A percentile compares a stretch with the other conserved stretches of the same genome.
Conservation (phyloP, 1,140 invertebrate genomes). For the Intoshia linei region DNA sequence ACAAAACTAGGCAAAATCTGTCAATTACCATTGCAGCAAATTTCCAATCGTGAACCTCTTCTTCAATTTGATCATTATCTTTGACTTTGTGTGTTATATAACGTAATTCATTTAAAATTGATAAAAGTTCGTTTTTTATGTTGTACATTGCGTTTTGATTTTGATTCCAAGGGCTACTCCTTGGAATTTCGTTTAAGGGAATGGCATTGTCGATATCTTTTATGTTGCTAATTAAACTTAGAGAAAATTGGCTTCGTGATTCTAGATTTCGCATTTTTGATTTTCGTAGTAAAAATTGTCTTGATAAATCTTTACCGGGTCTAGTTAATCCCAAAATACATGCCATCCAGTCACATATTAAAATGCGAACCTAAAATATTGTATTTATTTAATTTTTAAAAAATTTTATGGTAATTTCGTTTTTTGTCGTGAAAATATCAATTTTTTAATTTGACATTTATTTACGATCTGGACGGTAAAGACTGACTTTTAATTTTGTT, state of each 20-base stretch:
- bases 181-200: background rate
- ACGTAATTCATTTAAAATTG: constrained; percentile 72
- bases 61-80: constrained; percentile 21
- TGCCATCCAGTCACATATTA: constrained; percentile 76
- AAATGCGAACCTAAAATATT: constrained; percentile 32
- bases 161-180: constrained; percentile 11
- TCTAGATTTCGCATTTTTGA: constrained; percentile 34
- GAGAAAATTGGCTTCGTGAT: constrained; percentile 56
- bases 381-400: too few relatives aligned
- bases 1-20: constrained; percentile 85
- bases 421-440: too few relatives aligned
- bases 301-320: constrained; percentile 32
- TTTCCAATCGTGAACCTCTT: constrained; percentile 49
- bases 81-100: constrained; percentile 34
- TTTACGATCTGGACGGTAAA: too few relatives aligned
- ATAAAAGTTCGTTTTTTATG: constrained; percentile 32
- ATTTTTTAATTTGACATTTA: too few relatives aligned
- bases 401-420: too few relatives aligned
- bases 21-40: constrained; percentile 99
- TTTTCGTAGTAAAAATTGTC: constrained; percentile 2
- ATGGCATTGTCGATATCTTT: constrained; percentile 51
- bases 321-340: constrained; percentile 67
- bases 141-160: background rate
- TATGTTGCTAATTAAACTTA: constrained; percentile 65
- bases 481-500: too few relatives aligned